phyloP scores from a whole-genome alignment of 2,888 invertebrate species.

The Poecilus cupreus region DNA sequence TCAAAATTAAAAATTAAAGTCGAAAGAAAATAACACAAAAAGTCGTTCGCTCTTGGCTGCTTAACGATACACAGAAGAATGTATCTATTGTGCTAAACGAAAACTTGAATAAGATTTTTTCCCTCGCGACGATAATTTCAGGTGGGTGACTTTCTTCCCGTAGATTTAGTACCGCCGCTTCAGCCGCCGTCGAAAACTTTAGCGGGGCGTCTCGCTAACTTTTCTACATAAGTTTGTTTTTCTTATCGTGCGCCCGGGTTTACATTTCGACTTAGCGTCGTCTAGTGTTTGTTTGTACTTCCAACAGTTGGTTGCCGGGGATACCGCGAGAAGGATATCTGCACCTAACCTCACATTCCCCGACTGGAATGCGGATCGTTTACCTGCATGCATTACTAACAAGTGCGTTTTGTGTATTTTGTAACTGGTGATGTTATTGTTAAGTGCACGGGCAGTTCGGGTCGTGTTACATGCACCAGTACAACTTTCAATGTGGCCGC shows the following conservation, averaged over 20 bases:
- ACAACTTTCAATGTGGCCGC: not conserved
- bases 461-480: not conserved
- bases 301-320: slow-evolving; percentile 37
- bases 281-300: slow-evolving; percentile 62
- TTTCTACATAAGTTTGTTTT: slow-evolving; percentile 62
- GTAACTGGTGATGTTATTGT: slow-evolving; percentile 27
- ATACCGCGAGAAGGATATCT: not conserved
- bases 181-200: slow-evolving; percentile 16
- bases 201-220: slow-evolving; percentile 56
- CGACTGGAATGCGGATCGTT: slow-evolving; percentile 5
- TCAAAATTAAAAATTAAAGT: slow-evolving; percentile 45
- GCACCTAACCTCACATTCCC: not conserved
- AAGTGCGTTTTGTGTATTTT: slow-evolving; percentile 22
- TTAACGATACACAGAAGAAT: slow-evolving; percentile 39
- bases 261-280: slow-evolving; percentile 63
- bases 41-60: slow-evolving; percentile 20
- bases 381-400: slow-evolving; percentile 31
- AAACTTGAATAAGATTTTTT: slow-evolving; percentile 36
- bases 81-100: slow-evolving; percentile 36
- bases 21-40: slow-evolving; percentile 5
- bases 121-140: slow-evolving; percentile 28
- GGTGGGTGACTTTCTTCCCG: slow-evolving; percentile 24
- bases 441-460: slow-evolving; percentile 5
- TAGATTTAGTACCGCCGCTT: slow-evolving; percentile 11
- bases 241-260: slow-evolving; percentile 62